These are phyloP conservation scores for Plecotus auritus DNA, from an alignment of 2,113 vertebrate genomes.

Conservation along the genomic window DNA sequence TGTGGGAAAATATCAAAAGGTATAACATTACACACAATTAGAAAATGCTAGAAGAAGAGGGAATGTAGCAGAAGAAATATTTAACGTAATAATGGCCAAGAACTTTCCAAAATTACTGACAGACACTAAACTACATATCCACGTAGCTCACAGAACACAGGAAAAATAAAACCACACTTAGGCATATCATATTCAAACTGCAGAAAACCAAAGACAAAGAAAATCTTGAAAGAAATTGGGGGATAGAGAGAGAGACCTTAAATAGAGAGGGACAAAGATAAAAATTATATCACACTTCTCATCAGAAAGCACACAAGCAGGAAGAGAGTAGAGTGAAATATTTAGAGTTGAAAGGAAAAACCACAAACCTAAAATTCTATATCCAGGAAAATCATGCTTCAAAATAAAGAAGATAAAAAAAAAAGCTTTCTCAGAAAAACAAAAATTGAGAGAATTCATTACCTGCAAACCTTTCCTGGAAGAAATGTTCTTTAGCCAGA, in stretches of 20 bases:
- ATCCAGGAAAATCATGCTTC: neutral
- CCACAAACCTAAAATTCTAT: neutral
- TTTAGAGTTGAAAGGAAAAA: neutral
- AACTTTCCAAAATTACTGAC: neutral
- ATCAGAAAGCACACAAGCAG: neutral
- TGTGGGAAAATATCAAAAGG: neutral
- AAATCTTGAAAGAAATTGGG: neutral
- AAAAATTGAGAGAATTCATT: conserved; percentile 39
- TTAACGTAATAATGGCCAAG: neutral
- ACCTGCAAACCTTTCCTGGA: neutral
- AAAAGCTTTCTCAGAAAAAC: conserved; percentile 3
- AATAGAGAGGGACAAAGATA: neutral
- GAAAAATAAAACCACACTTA: neutral
- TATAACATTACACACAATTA: neutral
- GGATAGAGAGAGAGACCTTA: neutral
- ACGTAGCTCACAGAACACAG: conserved; percentile 8
- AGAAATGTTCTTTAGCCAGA: conserved; percentile 24
- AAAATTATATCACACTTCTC: neutral
- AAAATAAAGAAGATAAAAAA: neutral
- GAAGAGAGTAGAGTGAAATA: neutral
- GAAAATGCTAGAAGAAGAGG: conserved; percentile 1
- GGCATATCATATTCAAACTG: neutral
- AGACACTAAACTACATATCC: neutral
- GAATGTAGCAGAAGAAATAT: neutral
- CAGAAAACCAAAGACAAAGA: conserved; percentile 1